Evolutionary conservation across 2,113 vertebrate species (phyloP).

Genomic region (Otis tarda): DNA sequence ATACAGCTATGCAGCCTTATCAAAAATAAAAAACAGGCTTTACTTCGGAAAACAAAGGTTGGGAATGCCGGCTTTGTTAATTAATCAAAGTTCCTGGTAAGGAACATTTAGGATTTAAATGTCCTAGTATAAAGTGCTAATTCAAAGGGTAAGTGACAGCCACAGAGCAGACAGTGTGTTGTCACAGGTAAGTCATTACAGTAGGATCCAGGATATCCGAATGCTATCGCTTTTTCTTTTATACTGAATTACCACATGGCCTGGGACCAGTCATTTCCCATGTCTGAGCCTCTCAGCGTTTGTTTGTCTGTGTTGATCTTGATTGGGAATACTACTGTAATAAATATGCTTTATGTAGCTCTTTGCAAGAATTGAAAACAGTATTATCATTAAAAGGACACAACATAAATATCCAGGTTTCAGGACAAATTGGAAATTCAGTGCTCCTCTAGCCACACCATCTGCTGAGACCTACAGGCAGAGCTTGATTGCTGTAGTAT

Average conservation of each 20-base stretch:
- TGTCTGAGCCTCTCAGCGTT: background rate
- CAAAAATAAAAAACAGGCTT: background rate
- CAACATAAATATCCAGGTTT: background rate
- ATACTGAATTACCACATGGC: background rate
- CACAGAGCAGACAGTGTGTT: background rate
- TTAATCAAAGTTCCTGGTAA: background rate
- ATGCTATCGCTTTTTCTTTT: background rate
- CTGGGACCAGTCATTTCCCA: background rate
- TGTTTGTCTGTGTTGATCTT: background rate
- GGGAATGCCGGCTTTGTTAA: background rate
- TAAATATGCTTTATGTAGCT: background rate
- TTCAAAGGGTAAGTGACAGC: background rate
- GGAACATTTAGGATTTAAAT: background rate
- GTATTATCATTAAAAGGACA: background rate
- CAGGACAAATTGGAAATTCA: background rate
- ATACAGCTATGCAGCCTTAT: background rate
- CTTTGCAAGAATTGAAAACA: background rate
- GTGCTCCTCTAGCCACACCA: background rate
- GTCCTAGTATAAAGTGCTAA: background rate
- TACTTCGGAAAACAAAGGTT: background rate
- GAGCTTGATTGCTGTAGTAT: background rate
- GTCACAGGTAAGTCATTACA: background rate
- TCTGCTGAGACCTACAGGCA: slow-evolving; percentile 8
- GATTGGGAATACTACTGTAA: background rate
- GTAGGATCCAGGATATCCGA: background rate